Conservation (phyloP, 2,888 invertebrate genomes). For the Tromatobia lineatoria region DNA sequence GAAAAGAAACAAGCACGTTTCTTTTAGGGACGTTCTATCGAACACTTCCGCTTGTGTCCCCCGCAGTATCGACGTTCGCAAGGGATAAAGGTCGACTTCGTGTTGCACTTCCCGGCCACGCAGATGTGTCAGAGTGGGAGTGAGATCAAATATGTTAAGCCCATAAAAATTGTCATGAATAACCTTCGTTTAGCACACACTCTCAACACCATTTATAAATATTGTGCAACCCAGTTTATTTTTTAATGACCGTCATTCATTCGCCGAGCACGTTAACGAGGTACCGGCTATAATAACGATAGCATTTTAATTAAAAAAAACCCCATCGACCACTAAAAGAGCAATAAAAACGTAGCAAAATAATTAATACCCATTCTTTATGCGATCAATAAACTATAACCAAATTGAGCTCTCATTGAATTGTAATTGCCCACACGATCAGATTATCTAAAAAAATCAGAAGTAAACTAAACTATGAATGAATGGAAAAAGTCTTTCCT, state of each 20-base stretch:
- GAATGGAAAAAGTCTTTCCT: background rate
- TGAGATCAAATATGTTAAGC: background rate
- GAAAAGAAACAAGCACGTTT: constrained; percentile 31
- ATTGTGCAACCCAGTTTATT: background rate
- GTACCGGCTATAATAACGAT: background rate
- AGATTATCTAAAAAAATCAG: too few relatives aligned
- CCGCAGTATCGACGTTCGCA: constrained; percentile 65
- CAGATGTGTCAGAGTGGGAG: constrained; percentile 17
- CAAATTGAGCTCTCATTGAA: background rate
- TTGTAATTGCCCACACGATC: background rate
- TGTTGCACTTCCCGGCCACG: constrained; percentile 56
- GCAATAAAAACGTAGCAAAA: background rate
- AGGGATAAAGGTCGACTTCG: constrained; percentile 58
- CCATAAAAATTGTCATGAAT: constrained; percentile 1
- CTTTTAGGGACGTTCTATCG: constrained; percentile 19
- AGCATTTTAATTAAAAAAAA: background rate
- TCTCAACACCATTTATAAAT: background rate
- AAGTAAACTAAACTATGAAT: too few relatives aligned
- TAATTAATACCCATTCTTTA: background rate
- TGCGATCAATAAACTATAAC: background rate
- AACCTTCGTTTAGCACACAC: background rate
- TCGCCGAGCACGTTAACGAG: background rate
- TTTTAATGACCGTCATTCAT: constrained; percentile 1
- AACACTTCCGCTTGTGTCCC: constrained; percentile 22
- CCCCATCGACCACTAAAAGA: background rate